Base-by-base conservation (phyloP, 2,113 vertebrate species). In the Illadopsis cleaveri region DNA sequence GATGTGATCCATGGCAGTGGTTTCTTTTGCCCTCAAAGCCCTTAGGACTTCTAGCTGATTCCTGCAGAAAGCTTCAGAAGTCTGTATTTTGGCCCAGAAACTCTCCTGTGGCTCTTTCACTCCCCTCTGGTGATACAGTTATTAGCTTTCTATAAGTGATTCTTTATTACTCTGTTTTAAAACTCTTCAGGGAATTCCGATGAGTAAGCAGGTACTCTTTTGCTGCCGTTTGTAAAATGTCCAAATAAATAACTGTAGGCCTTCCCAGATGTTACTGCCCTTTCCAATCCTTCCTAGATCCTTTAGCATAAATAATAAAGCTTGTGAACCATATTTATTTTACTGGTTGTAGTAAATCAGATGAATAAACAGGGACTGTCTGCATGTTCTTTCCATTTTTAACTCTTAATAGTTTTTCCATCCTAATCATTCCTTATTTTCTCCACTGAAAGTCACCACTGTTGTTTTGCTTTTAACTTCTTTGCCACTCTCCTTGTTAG, bases 101-200 rank as follows among this genome's bases (percentile, higher is more conserved):
- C 31, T 91, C 89, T 88, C 84, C 22, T 1, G 35, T 87, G 73
- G 75, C 82, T 85, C 70, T 94, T 92, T 86, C 17, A 40, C 73
- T 82, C 56, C 33, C 11, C 42, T 35, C 89, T 70, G 42, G 44
- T 92, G 90, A 51, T 79, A 58, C 14, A 82, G 82, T 85, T 95
- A 87, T 38, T 83, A 77, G 56, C 68, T 77, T 77, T 86, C 60
- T 58, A 0, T 86, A 77, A 95, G 93, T 77, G 85, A 71, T 90
- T 73, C 76, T 95, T 77, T 90, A 88, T 96, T 95, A 70, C 56
- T 33, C 28, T 40, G 68, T 73, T 96, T 92, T 92, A 92, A 83
- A 95, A 70, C 79, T 81, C 86, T 51, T 37, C 31, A 6, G 72
- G 85, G 88, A 83, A 47, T 81, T 82, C 79, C 45, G 79, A 64